Evolutionary conservation across 2,113 vertebrate genomes (phyloP).

Genomic region (Lipophrys pholis): DNA sequence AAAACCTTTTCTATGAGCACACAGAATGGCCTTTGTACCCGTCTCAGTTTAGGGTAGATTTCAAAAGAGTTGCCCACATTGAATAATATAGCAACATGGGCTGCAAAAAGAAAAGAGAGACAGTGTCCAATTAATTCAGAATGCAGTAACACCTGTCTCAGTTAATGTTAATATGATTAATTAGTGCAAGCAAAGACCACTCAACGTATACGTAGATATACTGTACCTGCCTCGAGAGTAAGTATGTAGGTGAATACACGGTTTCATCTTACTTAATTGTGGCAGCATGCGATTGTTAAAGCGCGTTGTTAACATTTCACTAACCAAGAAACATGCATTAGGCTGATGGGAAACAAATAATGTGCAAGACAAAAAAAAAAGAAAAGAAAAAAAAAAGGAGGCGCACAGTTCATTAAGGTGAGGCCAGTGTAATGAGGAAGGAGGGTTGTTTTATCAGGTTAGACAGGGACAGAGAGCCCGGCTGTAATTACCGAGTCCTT

Average conservation of each 20-base stretch:
- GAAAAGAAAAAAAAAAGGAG: neutral
- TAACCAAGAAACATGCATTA: neutral
- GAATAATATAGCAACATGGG: neutral
- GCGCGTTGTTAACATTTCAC: neutral
- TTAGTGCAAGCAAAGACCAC: too few species aligned
- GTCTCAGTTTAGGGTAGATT: too few species aligned
- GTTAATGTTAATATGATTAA: too few species aligned
- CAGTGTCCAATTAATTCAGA: too few species aligned
- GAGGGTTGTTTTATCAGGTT: slow-evolving; percentile 3
- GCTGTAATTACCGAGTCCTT: slow-evolving; percentile 41
- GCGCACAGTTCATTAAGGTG: slow-evolving; percentile 1
- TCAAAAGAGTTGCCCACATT: neutral
- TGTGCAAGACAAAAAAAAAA: neutral
- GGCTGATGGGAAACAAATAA: neutral
- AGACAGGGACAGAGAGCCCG: slow-evolving; percentile 33
- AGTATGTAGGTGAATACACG: neutral
- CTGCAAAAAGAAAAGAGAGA: too few species aligned
- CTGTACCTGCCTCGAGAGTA: neutral
- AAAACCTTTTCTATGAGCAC: too few species aligned
- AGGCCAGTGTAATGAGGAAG: slow-evolving; percentile 28
- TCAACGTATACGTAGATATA: neutral
- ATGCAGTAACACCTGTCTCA: too few species aligned
- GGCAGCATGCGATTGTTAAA: too few species aligned
- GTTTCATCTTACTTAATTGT: neutral
- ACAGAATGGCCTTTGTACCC: too few species aligned